Evolutionary conservation across 2,888 invertebrate genomes (phyloP), one percentile per base, ranked within the genome.

Genomic region (Arrhopalites spinosus): DNA sequence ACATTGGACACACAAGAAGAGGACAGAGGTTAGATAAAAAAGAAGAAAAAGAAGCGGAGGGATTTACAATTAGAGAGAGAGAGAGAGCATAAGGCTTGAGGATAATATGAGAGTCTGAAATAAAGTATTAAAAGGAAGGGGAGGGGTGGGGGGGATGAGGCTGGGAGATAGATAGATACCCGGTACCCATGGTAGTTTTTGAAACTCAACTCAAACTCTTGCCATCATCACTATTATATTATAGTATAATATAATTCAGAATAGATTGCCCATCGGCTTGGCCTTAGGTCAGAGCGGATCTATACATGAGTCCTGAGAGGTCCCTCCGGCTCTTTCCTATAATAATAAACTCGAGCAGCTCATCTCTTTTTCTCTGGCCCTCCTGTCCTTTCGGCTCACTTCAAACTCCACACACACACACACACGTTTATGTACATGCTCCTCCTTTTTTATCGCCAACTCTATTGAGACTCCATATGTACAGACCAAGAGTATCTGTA

Each of bases 261-360:
- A 70, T 59, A 70, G 56, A 70, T 7, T 13, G 36, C 29, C 70
- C 53, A 29, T 15, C 36, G 43, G 70, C 70, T 53, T 53, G 36
- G 67, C 73, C 53, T 20, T 20, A 23, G 70, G 70, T 61, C 64
- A 70, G 15, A 63, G 70, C 63, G 70, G 70, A 75, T 75, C 75
- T 64, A 75, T 61, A 27, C 63, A 50, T 61, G 61, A 75, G 70
- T 75, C 64, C 70, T 64, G 75, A 75, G 70, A 75, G 73, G 25
- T 53, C 79, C 80, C 79, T 72, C 69, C 13, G 78, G 81, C 79
- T 56, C 74, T 80, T 80, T 76, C 75, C 80, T 81, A 75, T 80
- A 81, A 81, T 81, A 81, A 81, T 81, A 81, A 81, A 81, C 81
- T 81, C 80, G 78, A 79, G 80, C 81, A 81, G 77, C 78, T 59